Evolutionary conservation across 1,140 invertebrate species (phyloP).

Genomic region (Campoletis sonorensis): DNA sequence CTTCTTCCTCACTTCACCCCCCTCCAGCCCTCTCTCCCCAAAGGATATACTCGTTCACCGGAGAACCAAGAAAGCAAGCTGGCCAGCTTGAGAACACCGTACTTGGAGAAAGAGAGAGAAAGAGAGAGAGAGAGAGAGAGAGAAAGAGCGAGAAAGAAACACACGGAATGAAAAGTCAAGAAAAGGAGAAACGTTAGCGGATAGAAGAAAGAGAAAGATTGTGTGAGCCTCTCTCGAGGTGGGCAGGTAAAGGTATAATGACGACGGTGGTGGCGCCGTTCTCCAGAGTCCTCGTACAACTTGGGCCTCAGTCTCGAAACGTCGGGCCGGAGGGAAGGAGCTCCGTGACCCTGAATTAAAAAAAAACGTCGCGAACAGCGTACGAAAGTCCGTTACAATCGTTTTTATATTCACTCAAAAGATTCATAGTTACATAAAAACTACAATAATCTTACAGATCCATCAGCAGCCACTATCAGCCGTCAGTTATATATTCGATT

Average conservation of each 20-base stretch:
- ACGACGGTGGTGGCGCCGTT: slow-evolving; percentile 60
- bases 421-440: neutral
- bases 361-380: slow-evolving; percentile 33
- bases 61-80: slow-evolving; percentile 28
- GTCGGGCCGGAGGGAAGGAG: slow-evolving; percentile 74
- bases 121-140: neutral
- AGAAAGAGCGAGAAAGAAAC: neutral
- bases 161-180: slow-evolving; percentile 7
- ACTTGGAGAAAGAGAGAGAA: neutral
- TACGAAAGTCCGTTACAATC: slow-evolving; percentile 32
- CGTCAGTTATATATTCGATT: too few species aligned
- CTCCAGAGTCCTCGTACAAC: slow-evolving; percentile 59
- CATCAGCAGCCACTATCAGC: too few species aligned
- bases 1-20: slow-evolving; percentile 19
- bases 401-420: slow-evolving; percentile 9
- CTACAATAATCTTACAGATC: too few species aligned
- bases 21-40: neutral
- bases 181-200: slow-evolving; percentile 43
- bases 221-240: slow-evolving; percentile 43
- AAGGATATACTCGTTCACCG: slow-evolving; percentile 13
- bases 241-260: slow-evolving; percentile 60
- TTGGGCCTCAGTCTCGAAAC: slow-evolving; percentile 69
- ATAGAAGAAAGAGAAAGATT: slow-evolving; percentile 39
- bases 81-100: neutral
- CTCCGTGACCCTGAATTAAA: slow-evolving; percentile 71